Evolutionary conservation across 2,888 invertebrate species (phyloP).

Genomic region (Drosophila fulvimacula): DNA sequence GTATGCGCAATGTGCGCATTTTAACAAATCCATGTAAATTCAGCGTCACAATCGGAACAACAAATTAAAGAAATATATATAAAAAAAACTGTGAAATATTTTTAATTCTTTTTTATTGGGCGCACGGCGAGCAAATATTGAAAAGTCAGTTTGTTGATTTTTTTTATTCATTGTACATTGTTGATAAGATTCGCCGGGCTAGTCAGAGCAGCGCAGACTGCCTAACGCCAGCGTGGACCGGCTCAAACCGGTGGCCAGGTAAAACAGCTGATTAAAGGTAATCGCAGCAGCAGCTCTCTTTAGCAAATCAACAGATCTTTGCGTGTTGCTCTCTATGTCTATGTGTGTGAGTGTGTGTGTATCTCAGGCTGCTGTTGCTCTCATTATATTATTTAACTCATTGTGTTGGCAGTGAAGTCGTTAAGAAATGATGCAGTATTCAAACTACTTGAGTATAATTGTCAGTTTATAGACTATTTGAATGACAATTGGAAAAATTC

Average conservation of each 20-base stretch:
- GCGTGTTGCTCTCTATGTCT: not conserved
- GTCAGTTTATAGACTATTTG: not conserved
- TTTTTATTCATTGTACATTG: constrained; percentile 46
- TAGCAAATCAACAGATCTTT: constrained; percentile 8
- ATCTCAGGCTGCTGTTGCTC: constrained; percentile 6
- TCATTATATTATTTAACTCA: not conserved
- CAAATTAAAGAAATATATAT: not conserved
- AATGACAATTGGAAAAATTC: not conserved
- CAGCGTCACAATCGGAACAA: constrained; percentile 27
- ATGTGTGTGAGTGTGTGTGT: not conserved
- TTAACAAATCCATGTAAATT: constrained; percentile 69
- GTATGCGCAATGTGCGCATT: constrained; percentile 72
- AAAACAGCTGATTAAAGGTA: constrained; percentile 28
- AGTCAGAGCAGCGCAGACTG: constrained; percentile 56
- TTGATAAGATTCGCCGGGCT: constrained; percentile 57
- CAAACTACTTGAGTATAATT: not conserved
- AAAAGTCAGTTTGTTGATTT: constrained; percentile 35
- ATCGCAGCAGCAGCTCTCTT: constrained; percentile 22
- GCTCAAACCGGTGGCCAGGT: constrained; percentile 58
- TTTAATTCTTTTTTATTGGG: constrained; percentile 13
- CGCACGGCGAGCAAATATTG: constrained; percentile 53
- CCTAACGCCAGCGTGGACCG: constrained; percentile 55
- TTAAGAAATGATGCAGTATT: not conserved
- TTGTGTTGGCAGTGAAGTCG: constrained; percentile 22
- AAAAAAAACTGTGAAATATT: constrained; percentile 5